Percentiles rank a stretch among this genome's conserved stretches.
Conservation (phyloP, 2,113 vertebrate genomes). For the Castor canadensis region DNA sequence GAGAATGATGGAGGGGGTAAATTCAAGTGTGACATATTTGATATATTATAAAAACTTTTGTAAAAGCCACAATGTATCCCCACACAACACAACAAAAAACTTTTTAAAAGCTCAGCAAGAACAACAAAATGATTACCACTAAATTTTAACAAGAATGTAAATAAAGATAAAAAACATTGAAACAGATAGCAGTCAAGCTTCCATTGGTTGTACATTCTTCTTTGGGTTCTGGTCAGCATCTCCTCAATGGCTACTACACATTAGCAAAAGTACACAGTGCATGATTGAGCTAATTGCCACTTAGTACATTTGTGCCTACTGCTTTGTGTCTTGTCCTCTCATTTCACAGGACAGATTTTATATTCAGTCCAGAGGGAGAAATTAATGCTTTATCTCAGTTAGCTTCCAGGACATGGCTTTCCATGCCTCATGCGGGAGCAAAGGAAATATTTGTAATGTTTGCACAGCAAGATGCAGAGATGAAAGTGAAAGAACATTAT, state of each 20-base stretch:
- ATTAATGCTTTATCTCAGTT: background rate
- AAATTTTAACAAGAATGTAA: background rate
- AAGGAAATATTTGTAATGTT: background rate
- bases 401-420: background rate
- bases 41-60: too few relatives aligned
- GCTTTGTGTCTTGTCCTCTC: background rate
- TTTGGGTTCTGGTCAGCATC: fast-evolving
- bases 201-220: background rate
- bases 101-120: too few relatives aligned
- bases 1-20: too few relatives aligned
- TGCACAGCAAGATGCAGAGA: background rate
- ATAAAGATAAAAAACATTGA: background rate
- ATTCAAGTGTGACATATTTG: too few relatives aligned
- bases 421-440: background rate
- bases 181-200: background rate
- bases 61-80: too few relatives aligned
- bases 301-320: background rate
- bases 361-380: background rate
- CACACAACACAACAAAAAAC: too few relatives aligned
- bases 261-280: background rate
- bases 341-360: background rate
- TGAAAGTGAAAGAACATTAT: background rate
- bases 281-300: background rate
- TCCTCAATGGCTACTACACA: background rate
- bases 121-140: background rate